Conservation (phyloP, 2,113 vertebrate species). For the Heloderma charlesbogerti region DNA sequence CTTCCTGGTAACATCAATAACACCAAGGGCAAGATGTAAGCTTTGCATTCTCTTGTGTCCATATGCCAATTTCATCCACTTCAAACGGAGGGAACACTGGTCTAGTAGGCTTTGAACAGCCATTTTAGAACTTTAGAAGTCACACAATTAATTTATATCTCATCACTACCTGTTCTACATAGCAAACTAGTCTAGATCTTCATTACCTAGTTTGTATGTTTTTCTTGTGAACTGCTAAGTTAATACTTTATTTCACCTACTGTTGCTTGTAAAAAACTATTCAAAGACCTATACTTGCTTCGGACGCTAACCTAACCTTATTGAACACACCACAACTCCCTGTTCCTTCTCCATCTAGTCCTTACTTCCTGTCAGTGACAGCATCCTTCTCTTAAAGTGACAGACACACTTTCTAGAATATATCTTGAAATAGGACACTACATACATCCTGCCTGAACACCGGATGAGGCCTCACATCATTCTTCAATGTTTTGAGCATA, state of each 20-base stretch:
- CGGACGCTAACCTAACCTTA: neutral
- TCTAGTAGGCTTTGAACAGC: neutral
- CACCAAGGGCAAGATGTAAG: neutral
- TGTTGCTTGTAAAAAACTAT: neutral
- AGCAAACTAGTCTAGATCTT: neutral
- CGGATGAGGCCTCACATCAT: neutral
- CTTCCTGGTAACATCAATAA: neutral
- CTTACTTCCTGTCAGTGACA: neutral
- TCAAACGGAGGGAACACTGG: neutral
- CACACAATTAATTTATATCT: neutral
- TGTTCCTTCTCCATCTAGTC: neutral
- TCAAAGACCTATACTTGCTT: neutral
- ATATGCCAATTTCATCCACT: neutral
- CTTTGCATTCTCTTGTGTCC: neutral
- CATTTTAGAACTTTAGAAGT: neutral
- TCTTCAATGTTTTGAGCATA: conserved; percentile 7
- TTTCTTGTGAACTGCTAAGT: neutral
- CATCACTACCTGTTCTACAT: neutral
- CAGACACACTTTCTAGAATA: neutral
- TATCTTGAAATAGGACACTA: neutral
- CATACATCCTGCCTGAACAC: neutral
- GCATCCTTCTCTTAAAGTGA: neutral
- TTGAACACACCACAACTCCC: neutral
- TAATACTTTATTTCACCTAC: neutral
- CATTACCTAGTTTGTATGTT: neutral